Conservation (phyloP, 2,797 vertebrate genomes). For the Halcyon leucocephala region DNA sequence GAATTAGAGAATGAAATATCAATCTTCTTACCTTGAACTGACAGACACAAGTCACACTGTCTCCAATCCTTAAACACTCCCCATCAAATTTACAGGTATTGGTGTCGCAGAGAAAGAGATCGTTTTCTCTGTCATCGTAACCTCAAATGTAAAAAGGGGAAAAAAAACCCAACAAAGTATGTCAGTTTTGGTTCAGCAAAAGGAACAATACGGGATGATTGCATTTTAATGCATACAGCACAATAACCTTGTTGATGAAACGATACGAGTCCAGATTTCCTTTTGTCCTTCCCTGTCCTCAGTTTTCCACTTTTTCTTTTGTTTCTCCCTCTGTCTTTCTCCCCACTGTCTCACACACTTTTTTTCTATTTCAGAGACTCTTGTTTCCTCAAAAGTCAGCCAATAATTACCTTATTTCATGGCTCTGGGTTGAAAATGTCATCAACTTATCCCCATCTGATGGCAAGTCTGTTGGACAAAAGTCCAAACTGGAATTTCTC, state of each 20-base stretch:
- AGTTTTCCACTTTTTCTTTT: slow-evolving; percentile 27
- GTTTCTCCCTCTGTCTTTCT: neutral
- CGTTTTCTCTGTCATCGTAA: slow-evolving; percentile 97
- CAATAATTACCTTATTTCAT: neutral
- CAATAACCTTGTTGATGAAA: slow-evolving; percentile 35
- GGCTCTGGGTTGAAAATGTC: neutral
- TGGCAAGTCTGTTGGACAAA: slow-evolving; percentile 19
- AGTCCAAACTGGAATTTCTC: slow-evolving; percentile 66
- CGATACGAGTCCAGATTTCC: neutral
- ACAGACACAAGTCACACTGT: slow-evolving; percentile 98
- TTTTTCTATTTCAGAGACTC: neutral
- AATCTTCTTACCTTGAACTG: slow-evolving; percentile 96
- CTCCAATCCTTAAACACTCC: slow-evolving; percentile 97
- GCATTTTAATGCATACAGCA: slow-evolving; percentile 21
- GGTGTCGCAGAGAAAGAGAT: slow-evolving; percentile 98
- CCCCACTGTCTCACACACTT: neutral
- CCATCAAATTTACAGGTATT: slow-evolving; percentile 99
- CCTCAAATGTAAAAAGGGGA: slow-evolving; percentile 83
- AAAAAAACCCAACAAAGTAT: neutral
- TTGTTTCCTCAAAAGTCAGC: slow-evolving; percentile 4
- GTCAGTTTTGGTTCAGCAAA: slow-evolving; percentile 41
- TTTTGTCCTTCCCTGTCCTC: slow-evolving; percentile 44
- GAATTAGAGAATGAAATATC: slow-evolving; percentile 63
- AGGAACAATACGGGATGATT: neutral
- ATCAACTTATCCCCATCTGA: slow-evolving; percentile 2